Evolutionary conservation across 2,113 vertebrate genomes (phyloP).

Genomic region (Artemisiospiza belli): DNA sequence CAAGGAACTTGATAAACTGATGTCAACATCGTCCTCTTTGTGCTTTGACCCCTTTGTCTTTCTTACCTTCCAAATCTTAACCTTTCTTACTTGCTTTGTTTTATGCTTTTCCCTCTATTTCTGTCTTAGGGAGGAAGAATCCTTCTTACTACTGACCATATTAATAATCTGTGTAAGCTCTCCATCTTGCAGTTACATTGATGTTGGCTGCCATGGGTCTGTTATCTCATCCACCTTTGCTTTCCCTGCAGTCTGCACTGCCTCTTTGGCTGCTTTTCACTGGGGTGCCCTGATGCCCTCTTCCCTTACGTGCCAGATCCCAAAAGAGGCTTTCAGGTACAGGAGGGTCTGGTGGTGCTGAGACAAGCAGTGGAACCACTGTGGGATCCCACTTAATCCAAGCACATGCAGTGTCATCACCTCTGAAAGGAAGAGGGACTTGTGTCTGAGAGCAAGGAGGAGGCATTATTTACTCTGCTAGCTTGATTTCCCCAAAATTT

Average conservation of each 20-base stretch:
- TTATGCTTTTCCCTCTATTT: not conserved
- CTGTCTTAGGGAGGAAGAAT: not conserved
- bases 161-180: not conserved
- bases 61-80: not conserved
- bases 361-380: not conserved
- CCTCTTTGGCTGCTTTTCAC: not conserved
- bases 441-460: not conserved
- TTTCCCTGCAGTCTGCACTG: not conserved
- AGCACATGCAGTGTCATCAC: no score
- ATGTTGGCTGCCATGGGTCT: not conserved
- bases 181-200: not conserved
- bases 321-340: not conserved
- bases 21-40: not conserved
- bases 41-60: not conserved
- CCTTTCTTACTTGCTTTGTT: not conserved
- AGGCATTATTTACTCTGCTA: not conserved
- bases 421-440: not conserved
- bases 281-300: not conserved
- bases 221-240: not conserved
- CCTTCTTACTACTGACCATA: not conserved
- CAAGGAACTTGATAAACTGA: not conserved
- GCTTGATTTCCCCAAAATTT: not conserved
- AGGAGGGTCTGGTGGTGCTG: not conserved
- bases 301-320: not conserved
- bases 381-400: no score